phyloP scores from a whole-genome alignment of 2,797 vertebrate genomes.

The Valencia hispanica region DNA sequence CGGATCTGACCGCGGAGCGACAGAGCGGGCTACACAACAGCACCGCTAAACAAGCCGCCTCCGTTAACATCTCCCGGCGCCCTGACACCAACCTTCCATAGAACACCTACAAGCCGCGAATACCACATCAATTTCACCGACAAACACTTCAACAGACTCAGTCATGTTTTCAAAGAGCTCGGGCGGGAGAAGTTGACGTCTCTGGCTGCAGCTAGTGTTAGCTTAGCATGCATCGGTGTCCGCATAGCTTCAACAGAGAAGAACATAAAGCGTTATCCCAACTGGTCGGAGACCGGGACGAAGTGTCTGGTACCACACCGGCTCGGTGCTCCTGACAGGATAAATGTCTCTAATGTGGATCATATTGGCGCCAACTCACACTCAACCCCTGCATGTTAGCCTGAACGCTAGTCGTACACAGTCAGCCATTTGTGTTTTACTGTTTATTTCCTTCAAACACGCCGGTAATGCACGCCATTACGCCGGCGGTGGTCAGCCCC shows the following conservation, averaged over 20 bases:
- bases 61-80: background rate
- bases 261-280: background rate
- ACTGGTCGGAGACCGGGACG: background rate
- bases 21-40: conserved; percentile 32
- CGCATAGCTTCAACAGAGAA: conserved; percentile 1
- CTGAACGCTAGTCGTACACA: conserved; percentile 45
- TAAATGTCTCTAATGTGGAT: background rate
- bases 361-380: conserved; percentile 39
- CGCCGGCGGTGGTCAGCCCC: rapidly evolving
- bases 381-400: conserved; percentile 37
- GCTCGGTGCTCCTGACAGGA: rapidly evolving
- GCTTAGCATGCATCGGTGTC: conserved; percentile 40
- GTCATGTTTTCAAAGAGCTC: conserved; percentile 67
- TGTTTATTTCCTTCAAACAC: conserved; percentile 59
- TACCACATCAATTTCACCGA: background rate
- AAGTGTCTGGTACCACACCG: background rate
- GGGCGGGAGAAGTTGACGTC: conserved; percentile 74
- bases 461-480: background rate
- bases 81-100: rapidly evolving
- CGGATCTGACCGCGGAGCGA: conserved; percentile 14
- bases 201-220: conserved; percentile 61
- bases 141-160: conserved; percentile 19
- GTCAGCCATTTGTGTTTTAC: conserved; percentile 46
- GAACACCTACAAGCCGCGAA: background rate
- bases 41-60: conserved; percentile 24